phyloP scores from a whole-genome alignment of 1,140 invertebrate genomes.

The Aphaenogaster ashmeadi region DNA sequence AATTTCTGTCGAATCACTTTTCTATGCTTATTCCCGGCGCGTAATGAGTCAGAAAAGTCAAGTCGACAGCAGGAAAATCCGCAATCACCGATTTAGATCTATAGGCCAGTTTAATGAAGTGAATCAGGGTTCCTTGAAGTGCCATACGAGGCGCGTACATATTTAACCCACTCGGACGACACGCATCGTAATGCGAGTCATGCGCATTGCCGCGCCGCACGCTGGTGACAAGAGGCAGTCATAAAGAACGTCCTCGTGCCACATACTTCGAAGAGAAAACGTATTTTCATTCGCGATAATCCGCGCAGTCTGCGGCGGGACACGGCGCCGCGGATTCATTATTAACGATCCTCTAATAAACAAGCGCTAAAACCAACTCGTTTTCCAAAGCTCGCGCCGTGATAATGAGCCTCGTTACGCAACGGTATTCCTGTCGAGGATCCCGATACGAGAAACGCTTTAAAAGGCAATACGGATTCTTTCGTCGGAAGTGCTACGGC shows the following conservation, averaged over 20 bases:
- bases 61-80: slow-evolving; percentile 2
- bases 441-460: background rate
- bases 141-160: slow-evolving; percentile 1
- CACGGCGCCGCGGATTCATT: slow-evolving; percentile 19
- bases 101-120: slow-evolving; percentile 32
- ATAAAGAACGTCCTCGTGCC: slow-evolving; percentile 75
- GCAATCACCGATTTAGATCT: slow-evolving; percentile 13
- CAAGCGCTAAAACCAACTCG: background rate
- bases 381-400: background rate
- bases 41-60: background rate
- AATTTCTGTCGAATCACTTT: background rate
- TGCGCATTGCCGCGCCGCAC: slow-evolving; percentile 33
- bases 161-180: slow-evolving; percentile 35
- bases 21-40: background rate
- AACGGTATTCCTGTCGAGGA: slow-evolving; percentile 2
- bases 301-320: slow-evolving; percentile 16
- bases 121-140: slow-evolving; percentile 54
- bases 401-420: background rate
- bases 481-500: background rate
- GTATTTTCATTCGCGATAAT: slow-evolving; percentile 67
- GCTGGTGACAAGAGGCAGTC: slow-evolving; percentile 69
- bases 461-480: background rate
- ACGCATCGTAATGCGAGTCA: slow-evolving; percentile 66
- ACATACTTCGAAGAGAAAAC: slow-evolving; percentile 68
- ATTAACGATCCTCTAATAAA: slow-evolving; percentile 54